Evolutionary conservation across 2,113 vertebrate genomes (phyloP).

Genomic region (Cyphomyrus discorhynchus): DNA sequence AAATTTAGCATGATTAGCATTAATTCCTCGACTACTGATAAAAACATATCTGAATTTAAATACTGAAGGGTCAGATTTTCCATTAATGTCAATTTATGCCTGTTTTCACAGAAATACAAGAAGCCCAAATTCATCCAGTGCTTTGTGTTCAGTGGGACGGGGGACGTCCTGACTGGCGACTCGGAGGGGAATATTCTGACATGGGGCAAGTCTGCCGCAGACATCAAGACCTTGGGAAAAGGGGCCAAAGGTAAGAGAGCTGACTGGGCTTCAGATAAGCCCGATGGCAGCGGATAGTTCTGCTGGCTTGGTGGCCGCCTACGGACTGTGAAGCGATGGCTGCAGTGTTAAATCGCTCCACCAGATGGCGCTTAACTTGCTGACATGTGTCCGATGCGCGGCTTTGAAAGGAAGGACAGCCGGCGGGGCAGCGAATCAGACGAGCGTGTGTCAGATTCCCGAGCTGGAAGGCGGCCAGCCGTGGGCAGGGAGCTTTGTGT

Average conservation of each 20-base stretch:
- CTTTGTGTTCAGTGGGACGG: slow-evolving; percentile 77
- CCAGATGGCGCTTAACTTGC: neutral
- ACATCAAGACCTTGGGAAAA: slow-evolving; percentile 73
- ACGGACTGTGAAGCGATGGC: neutral
- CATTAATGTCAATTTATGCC: neutral
- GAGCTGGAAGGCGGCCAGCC: neutral
- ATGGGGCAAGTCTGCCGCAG: slow-evolving; percentile 76
- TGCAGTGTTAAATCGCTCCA: neutral
- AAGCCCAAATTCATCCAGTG: slow-evolving; percentile 90
- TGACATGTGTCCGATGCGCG: neutral
- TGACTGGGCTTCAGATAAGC: too few relatives aligned
- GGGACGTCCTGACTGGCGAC: slow-evolving; percentile 81
- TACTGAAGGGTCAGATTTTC: neutral
- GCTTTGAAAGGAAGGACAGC: neutral
- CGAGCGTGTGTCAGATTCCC: neutral
- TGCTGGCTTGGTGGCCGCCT: neutral
- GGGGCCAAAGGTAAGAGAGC: slow-evolving; percentile 72
- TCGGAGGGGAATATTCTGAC: slow-evolving; percentile 87
- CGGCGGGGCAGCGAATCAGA: neutral
- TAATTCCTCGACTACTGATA: neutral
- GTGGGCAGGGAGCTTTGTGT: neutral
- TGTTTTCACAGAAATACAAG: slow-evolving; percentile 75
- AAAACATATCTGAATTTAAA: neutral
- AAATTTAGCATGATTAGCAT: neutral
- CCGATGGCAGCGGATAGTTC: too few relatives aligned